These are phyloP conservation scores for Strigamia maritima DNA, from an alignment of 2,888 invertebrate species.

Conservation along the genomic window DNA sequence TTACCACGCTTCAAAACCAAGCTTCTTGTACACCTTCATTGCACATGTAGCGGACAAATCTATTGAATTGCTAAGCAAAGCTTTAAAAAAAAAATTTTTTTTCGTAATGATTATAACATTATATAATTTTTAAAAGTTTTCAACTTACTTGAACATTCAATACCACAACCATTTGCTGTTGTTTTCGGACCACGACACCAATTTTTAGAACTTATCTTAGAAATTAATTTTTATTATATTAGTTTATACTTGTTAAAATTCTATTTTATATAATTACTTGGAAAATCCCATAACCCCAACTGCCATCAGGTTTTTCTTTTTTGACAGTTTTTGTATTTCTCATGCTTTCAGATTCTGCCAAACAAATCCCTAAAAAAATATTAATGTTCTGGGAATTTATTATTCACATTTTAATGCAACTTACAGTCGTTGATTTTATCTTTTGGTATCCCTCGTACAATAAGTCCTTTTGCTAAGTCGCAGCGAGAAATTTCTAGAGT, in stretches of 20 bases:
- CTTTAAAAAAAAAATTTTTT: neutral
- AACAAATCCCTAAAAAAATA: conserved; percentile 20
- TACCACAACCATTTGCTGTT: neutral
- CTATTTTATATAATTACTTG: neutral
- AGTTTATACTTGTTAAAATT: neutral
- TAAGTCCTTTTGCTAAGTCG: neutral
- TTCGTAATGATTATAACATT: neutral
- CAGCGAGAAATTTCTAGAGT: neutral
- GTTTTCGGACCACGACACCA: neutral
- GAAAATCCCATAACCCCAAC: conserved; percentile 36
- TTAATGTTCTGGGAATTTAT: neutral
- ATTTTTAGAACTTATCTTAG: neutral
- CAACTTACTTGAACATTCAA: neutral
- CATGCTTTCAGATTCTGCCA: conserved; percentile 5
- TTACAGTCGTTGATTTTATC: neutral
- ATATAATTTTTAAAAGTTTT: neutral
- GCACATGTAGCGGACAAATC: neutral
- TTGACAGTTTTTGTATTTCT: neutral
- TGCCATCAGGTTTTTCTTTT: neutral
- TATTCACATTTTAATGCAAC: neutral
- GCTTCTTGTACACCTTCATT: neutral
- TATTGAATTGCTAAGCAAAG: neutral
- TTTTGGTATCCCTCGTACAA: neutral
- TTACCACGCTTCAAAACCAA: neutral
- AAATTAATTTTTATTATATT: neutral